phyloP scores from a whole-genome alignment of 2,888 invertebrate genomes.

The Trilocha varians region DNA sequence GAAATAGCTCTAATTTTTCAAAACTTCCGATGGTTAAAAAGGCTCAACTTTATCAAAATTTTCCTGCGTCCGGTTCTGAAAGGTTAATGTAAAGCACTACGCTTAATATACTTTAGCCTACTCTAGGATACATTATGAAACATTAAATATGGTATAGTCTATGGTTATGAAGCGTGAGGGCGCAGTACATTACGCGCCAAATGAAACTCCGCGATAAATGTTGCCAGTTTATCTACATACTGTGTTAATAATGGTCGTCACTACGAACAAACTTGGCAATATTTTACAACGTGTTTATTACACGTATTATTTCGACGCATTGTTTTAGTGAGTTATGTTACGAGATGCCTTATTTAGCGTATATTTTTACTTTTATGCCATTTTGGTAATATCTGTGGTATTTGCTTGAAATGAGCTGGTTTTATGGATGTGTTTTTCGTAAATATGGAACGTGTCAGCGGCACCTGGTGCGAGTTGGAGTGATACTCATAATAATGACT shows the following conservation, averaged over 20 bases:
- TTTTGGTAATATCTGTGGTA: neutral
- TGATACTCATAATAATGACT: too few relatives aligned
- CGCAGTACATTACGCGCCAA: slow-evolving; percentile 28
- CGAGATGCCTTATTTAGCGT: neutral
- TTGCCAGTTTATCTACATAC: neutral
- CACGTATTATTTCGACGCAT: neutral
- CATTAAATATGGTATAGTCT: neutral
- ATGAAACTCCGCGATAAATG: slow-evolving; percentile 21
- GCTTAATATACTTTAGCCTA: too few relatives aligned
- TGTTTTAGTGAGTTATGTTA: neutral
- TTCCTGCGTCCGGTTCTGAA: too few relatives aligned
- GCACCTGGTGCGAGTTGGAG: too few relatives aligned
- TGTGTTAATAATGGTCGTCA: neutral
- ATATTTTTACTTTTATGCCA: neutral
- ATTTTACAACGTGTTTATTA: neutral
- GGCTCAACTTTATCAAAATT: too few relatives aligned
- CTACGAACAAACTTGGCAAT: neutral
- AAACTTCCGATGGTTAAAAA: too few relatives aligned
- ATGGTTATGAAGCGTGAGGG: neutral
- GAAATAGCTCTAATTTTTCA: too few relatives aligned
- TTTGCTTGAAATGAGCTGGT: neutral
- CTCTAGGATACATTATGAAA: neutral
- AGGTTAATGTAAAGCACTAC: too few relatives aligned
- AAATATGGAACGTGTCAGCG: too few relatives aligned
- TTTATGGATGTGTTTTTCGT: too few relatives aligned